phyloP scores from a whole-genome alignment of 2,797 vertebrate genomes.

The Poeciliopsis turneri region DNA sequence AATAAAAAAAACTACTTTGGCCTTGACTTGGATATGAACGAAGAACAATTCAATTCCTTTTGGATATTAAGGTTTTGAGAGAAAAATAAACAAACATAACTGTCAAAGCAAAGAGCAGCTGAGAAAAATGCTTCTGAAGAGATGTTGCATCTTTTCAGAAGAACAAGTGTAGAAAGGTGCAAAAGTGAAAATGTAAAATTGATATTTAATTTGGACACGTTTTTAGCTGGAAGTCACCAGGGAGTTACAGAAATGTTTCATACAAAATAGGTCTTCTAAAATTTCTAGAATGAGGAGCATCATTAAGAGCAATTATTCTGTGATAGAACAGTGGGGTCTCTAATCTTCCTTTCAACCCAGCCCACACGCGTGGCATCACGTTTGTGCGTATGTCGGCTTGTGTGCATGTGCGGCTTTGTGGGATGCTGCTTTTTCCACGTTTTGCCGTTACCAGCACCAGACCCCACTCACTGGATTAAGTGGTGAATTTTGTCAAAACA shows the following conservation, averaged over 20 bases:
- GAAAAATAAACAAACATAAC: background rate
- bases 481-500: slow-evolving; percentile 62
- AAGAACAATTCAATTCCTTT: background rate
- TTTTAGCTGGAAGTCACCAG: slow-evolving; percentile 24
- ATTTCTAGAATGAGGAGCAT: slow-evolving; percentile 44
- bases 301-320: slow-evolving; percentile 59
- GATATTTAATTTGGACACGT: slow-evolving; percentile 52
- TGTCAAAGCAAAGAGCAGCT: background rate
- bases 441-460: slow-evolving; percentile 61
- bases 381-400: slow-evolving; percentile 3
- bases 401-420: slow-evolving; percentile 43
- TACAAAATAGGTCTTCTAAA: slow-evolving; percentile 33
- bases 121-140: background rate
- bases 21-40: background rate
- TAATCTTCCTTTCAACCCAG: slow-evolving; percentile 35
- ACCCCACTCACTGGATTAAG: slow-evolving; percentile 69
- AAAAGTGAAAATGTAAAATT: slow-evolving; percentile 30
- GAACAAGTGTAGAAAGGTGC: slow-evolving; percentile 13
- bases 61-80: background rate
- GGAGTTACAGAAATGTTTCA: slow-evolving; percentile 35
- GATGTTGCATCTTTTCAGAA: slow-evolving; percentile 1
- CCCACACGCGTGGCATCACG: slow-evolving; percentile 13
- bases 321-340: slow-evolving; percentile 43
- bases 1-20: background rate
- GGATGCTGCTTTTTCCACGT: slow-evolving; percentile 50